Evolutionary conservation across 2,797 vertebrate genomes (phyloP), one percentile per base, ranked within the genome.

Genomic region (Taeniopygia guttata): DNA sequence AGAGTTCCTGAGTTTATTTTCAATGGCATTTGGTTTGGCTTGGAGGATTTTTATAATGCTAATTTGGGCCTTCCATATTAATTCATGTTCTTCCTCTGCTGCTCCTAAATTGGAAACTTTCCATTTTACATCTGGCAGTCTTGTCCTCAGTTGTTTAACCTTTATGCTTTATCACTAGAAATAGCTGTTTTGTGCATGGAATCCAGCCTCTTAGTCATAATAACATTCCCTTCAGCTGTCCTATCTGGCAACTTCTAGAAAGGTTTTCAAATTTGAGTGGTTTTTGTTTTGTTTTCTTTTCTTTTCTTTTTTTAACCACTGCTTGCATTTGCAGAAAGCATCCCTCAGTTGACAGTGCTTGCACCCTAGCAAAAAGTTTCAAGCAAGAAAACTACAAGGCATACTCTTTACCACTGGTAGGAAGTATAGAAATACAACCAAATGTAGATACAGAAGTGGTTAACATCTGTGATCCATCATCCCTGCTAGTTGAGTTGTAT

Each of bases 1-100:
- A 93, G 58, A 68, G 79, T 85, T 91, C 48, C 67, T 84, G 89
- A 81, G 88, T 95, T 96, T 97, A 86, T 96, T 94, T 96, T 92
- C 87, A 91, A n/a, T 93, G 74, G 89, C 84, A 81, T 94, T 90
- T 93, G 27, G 66, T 94, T 84, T 94, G 80, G 29, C 84, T 94
- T 21, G 7, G 45, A 76, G 58, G 42, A 73, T 80, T 92, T 95
- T 95, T 95, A 36, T 85, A 91, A 74, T 89, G 63, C 70, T 96
- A 88, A 77, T 91, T 94, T 75, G 11, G 69, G 92, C 84, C 67
- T 95, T 68, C 84, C 48, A 69, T 95, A 93, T 95, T 96, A 94
- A 94, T 88, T 93, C 60, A 36, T 78, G 38, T 92, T 90, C 59
- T 91, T 94, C 76, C 74, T 93, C 84, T 89, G 38, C 78, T 87